Conservation (phyloP, 2,113 vertebrate genomes). For the Carassius gibelio region DNA sequence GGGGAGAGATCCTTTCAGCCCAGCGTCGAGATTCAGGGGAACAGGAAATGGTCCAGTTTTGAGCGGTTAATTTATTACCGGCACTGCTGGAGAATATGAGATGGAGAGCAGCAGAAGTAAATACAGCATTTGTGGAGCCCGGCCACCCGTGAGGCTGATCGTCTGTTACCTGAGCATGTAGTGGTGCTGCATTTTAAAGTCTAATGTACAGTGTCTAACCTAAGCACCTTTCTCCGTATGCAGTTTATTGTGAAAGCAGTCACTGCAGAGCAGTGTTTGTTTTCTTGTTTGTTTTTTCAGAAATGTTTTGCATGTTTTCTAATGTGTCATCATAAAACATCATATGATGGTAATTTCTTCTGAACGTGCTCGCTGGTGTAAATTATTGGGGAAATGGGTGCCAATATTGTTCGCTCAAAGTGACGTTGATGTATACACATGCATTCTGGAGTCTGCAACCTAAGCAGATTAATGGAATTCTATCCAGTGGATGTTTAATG, state of each 20-base stretch:
- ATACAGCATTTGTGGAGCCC: constrained; percentile 49
- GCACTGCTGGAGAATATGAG: constrained; percentile 49
- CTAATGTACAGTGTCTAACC: constrained; percentile 18
- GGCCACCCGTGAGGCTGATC: constrained; percentile 22
- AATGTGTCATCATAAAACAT: neutral
- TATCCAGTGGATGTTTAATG: constrained; percentile 19
- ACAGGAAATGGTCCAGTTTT: constrained; percentile 54
- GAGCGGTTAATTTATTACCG: constrained; percentile 53
- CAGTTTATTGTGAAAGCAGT: neutral
- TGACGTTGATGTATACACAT: constrained; percentile 17
- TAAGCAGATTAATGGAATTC: constrained; percentile 29
- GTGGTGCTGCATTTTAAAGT: neutral
- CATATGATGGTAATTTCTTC: no score
- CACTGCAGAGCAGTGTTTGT: no score
- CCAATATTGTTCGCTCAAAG: neutral
- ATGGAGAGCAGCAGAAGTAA: constrained; percentile 48
- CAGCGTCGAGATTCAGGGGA: constrained; percentile 29
- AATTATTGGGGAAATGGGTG: constrained; percentile 23
- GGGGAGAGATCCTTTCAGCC: constrained; percentile 54
- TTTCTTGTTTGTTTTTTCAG: neutral
- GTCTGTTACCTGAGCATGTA: constrained; percentile 25
- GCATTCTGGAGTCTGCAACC: neutral
- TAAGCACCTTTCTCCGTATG: neutral
- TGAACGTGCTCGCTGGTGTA: neutral
- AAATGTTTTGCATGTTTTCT: neutral